A percentile compares a stretch with the other conserved stretches of the same genome.
Conservation (phyloP, 2,113 vertebrate species). For the Gallinago jamesoni region DNA sequence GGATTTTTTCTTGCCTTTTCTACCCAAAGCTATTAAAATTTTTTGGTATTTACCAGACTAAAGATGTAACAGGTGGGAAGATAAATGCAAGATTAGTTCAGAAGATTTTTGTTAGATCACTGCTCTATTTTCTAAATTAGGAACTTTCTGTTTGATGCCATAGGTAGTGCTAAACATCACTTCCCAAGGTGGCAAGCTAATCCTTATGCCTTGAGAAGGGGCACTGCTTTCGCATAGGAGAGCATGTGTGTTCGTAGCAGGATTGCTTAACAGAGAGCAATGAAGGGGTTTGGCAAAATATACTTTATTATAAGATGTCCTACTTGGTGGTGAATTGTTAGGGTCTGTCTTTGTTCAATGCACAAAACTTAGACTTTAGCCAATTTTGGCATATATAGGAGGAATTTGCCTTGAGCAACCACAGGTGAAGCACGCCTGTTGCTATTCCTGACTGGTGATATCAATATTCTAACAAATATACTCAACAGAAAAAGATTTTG, state of each 20-base stretch:
- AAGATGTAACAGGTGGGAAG: neutral
- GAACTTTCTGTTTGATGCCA: neutral
- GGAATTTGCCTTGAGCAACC: neutral
- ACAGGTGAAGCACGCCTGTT: accelerated
- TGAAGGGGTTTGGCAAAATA: neutral
- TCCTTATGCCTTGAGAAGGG: neutral
- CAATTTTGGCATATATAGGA: neutral
- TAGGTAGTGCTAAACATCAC: neutral
- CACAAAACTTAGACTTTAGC: neutral
- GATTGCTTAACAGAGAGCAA: neutral
- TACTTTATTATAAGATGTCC: neutral
- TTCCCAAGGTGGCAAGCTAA: neutral
- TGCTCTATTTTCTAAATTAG: neutral
- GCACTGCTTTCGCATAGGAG: neutral
- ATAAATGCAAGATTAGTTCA: neutral
- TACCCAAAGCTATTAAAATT: neutral
- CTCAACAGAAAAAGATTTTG: neutral
- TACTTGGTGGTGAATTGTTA: neutral
- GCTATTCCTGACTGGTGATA: neutral
- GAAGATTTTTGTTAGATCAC: neutral
- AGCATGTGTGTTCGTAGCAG: neutral
- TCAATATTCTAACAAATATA: neutral
- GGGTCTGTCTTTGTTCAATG: neutral
- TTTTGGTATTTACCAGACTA: neutral
- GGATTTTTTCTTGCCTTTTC: neutral